Conservation (phyloP, 2,797 vertebrate species). For the Muraenolepis orangiensis region DNA sequence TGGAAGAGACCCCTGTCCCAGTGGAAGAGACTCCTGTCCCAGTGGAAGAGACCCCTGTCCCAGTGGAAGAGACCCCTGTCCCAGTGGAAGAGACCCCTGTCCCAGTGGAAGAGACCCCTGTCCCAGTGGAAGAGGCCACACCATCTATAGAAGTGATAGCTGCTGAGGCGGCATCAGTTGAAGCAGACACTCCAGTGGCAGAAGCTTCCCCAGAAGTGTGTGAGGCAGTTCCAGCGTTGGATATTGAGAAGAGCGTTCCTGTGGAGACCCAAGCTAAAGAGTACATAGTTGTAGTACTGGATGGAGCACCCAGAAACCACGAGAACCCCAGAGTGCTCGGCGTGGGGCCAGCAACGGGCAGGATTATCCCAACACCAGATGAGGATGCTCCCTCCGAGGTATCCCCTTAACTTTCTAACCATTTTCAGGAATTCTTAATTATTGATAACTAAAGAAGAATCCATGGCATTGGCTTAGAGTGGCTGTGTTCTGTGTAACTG, state of each 20-base stretch:
- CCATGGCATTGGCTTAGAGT: neutral
- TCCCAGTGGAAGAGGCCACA: neutral
- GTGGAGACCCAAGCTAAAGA: constrained; percentile 39
- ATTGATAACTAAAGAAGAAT: neutral
- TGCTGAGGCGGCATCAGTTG: neutral
- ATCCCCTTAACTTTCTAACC: constrained; percentile 30
- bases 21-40: neutral
- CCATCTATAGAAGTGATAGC: constrained; percentile 7
- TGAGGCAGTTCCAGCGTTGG: neutral
- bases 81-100: constrained; percentile 10
- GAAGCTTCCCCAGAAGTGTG: neutral
- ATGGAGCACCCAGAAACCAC: constrained; percentile 63
- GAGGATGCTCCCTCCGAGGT: constrained; percentile 61
- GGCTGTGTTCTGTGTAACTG: neutral
- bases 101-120: constrained; percentile 3
- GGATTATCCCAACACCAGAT: constrained; percentile 63
- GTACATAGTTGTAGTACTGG: constrained; percentile 71
- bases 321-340: constrained; percentile 68
- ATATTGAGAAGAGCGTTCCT: constrained; percentile 22
- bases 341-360: constrained; percentile 61
- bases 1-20: constrained; percentile 12
- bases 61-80: neutral
- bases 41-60: constrained; percentile 12
- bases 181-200: neutral
- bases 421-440: neutral